These are phyloP conservation scores for Micrastur ruficollis DNA, from an alignment of 2,797 vertebrate species.

Conservation along the genomic window DNA sequence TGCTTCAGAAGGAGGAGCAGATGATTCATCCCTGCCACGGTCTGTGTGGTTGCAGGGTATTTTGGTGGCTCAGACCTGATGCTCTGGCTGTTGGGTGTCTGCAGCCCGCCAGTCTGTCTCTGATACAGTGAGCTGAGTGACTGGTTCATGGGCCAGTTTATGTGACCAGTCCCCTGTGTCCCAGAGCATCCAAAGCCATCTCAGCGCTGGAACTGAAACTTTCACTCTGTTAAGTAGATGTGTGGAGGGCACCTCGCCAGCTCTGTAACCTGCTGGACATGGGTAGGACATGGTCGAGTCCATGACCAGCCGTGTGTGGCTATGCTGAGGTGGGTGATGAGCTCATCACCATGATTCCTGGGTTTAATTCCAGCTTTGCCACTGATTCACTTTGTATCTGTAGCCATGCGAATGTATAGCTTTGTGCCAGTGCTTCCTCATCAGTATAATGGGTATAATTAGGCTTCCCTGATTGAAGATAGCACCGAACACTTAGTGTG, in stretches of 20 bases:
- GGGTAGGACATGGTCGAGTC: background rate
- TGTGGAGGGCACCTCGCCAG: background rate
- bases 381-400: constrained; percentile 12
- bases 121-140: background rate
- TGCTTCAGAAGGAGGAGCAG: constrained; percentile 3
- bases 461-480: constrained; percentile 46
- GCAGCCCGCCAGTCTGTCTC: background rate
- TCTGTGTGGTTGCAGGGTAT: background rate
- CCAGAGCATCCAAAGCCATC: background rate
- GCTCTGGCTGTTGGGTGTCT: background rate
- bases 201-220: background rate
- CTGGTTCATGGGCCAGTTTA: background rate
- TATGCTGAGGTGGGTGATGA: background rate
- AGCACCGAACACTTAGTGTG: background rate
- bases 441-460: constrained; percentile 52
- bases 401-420: background rate
- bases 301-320: background rate
- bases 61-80: background rate
- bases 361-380: constrained; percentile 32
- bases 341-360: background rate
- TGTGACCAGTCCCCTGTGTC: background rate
- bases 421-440: constrained; percentile 49
- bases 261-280: background rate
- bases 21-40: background rate
- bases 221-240: background rate